Evolutionary conservation across 1,140 invertebrate genomes (phyloP), one percentile per base, ranked within the genome.

Genomic region (Bombus waltoni): DNA sequence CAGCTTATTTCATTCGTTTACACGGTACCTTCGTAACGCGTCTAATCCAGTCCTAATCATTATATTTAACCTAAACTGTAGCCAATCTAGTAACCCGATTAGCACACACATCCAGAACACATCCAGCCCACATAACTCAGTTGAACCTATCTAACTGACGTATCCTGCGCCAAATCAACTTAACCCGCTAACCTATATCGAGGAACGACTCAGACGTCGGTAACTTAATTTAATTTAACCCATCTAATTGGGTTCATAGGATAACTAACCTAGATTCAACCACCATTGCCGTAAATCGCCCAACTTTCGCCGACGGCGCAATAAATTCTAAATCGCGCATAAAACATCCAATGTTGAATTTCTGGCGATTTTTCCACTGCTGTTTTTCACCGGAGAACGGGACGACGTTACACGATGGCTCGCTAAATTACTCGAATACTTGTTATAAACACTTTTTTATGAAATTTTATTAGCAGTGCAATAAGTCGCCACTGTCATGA

Each of bases 291-390:
- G 32, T 38, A 35, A 57, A 44, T n/a, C 47, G 22, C 28, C 73
- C 18, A 75, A 75, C n/a, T 35, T 38, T 32, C 25, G 47, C 28
- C 47, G 47, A 13, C 40, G 66, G 22, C 18, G 66, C 18, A 18
- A 40, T 89, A 86, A 80, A 83, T 86, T 70, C 53, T 28, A 5
- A n/a, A 62, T n/a, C 72, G 68, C 44, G 81, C 6, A 3, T 8
- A 25, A 68, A 87, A 83, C 84, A 62, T 81, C 25, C 4, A 90
- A 38, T 38, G 71, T 89, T 76, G 79, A 57, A 90, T 88, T 77
- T 70, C 22, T 8, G 15, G 38, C 28, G 62, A 10, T 40, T 38
- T 38, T 35, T 13, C 38, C 62, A 77, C 73, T n/a, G 65, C 18
- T 59, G 40, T 71, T 87, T 81, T 86, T 87, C 65, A 28, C 3